phyloP scores from a whole-genome alignment of 2,888 invertebrate genomes.

The Ischnus inquisitorius region DNA sequence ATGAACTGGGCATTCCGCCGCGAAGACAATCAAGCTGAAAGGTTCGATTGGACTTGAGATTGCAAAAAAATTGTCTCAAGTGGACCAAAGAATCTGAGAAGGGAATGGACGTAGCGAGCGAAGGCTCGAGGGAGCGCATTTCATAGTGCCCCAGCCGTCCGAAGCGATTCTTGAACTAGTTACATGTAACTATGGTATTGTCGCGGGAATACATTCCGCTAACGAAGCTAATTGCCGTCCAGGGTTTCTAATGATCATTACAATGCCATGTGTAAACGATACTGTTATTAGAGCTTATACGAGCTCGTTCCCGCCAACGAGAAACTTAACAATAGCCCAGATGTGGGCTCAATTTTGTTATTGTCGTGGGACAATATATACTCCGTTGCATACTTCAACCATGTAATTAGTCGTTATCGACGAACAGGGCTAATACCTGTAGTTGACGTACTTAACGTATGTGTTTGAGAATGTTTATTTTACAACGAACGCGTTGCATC shows the following conservation, averaged over 20 bases:
- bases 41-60: too few species aligned
- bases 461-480: neutral
- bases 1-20: too few species aligned
- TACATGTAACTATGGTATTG: slow-evolving; percentile 9
- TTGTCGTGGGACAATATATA: slow-evolving; percentile 27
- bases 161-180: slow-evolving; percentile 5
- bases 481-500: neutral
- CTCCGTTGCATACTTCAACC: slow-evolving; percentile 28
- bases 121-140: neutral
- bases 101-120: neutral
- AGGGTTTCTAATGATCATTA: slow-evolving; percentile 44
- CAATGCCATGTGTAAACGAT: slow-evolving; percentile 28
- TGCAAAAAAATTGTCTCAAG: neutral
- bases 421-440: neutral
- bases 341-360: slow-evolving; percentile 38
- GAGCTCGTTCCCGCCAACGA: neutral
- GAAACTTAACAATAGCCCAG: slow-evolving; percentile 14
- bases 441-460: neutral
- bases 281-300: slow-evolving; percentile 11
- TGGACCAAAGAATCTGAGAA: neutral
- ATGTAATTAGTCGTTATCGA: slow-evolving; percentile 22
- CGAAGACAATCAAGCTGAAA: too few species aligned
- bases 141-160: neutral
- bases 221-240: slow-evolving; percentile 44
- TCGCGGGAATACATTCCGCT: slow-evolving; percentile 12